Evolutionary conservation across 2,888 invertebrate genomes (phyloP).

Genomic region (Epiblema foenella): DNA sequence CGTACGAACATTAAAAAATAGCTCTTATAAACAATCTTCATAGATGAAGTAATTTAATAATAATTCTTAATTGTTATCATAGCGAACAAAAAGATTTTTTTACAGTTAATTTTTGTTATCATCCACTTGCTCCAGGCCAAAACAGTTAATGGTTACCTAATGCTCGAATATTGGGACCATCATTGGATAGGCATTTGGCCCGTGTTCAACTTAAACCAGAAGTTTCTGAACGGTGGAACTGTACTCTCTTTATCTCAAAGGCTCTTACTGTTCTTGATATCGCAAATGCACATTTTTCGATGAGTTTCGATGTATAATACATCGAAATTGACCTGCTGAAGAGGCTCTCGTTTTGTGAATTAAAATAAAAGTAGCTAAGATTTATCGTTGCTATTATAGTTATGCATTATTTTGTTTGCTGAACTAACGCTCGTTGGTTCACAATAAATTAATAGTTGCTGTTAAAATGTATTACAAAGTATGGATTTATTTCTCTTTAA

Average conservation of each 20-base stretch:
- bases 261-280: background rate
- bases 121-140: background rate
- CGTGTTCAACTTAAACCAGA: constrained; percentile 2
- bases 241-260: background rate
- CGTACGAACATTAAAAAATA: background rate
- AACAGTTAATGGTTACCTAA: background rate
- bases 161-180: constrained; percentile 16
- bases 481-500: too few species aligned
- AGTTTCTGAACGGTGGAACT: too few species aligned
- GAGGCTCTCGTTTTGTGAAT: too few species aligned
- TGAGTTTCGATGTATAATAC: too few species aligned
- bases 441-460: too few species aligned
- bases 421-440: too few species aligned
- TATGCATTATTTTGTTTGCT: too few species aligned
- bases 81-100: background rate
- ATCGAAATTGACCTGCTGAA: too few species aligned
- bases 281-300: background rate
- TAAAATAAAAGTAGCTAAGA: too few species aligned
- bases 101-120: background rate
- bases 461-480: too few species aligned
- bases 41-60: background rate
- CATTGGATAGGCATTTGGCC: constrained; percentile 17
- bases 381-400: too few species aligned
- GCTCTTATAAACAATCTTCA: background rate
- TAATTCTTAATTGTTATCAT: too few species aligned